phyloP scores from a whole-genome alignment of 2,797 vertebrate genomes.

The Tinamus major region DNA sequence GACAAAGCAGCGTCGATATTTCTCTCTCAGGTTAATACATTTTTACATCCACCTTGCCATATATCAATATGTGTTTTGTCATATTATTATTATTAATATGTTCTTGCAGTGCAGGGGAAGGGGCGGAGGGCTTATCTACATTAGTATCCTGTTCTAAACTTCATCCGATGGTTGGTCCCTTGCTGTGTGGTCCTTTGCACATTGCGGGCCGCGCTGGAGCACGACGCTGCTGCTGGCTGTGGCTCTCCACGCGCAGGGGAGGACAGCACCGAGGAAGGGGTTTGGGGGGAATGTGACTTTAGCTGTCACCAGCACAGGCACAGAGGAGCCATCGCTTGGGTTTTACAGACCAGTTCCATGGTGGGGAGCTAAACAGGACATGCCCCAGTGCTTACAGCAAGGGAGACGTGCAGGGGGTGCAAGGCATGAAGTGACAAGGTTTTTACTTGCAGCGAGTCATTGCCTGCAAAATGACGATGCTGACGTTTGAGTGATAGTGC shows the following conservation, averaged over 20 bases:
- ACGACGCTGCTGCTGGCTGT: not conserved
- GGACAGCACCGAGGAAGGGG: not conserved
- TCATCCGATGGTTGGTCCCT: not conserved
- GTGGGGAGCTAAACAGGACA: accelerated
- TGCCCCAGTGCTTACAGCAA: not conserved
- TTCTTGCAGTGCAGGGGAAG: not conserved
- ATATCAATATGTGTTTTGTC: constrained; percentile 65
- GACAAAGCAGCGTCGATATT: constrained; percentile 61
- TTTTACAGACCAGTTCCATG: accelerated
- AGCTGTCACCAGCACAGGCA: not conserved
- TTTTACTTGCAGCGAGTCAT: not conserved
- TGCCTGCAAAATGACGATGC: not conserved
- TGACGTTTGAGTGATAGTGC: not conserved
- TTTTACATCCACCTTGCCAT: constrained; percentile 45
- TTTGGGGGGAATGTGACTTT: not conserved
- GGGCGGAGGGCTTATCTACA: not conserved
- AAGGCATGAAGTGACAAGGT: accelerated
- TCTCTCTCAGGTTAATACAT: constrained; percentile 68
- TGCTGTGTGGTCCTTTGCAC: not conserved
- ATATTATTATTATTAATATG: constrained; percentile 53
- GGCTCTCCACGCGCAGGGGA: not conserved
- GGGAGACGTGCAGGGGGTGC: accelerated
- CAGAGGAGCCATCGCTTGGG: not conserved
- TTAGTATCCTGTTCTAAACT: not conserved
- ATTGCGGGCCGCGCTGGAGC: not conserved